Percentiles rank a stretch among this genome's conserved stretches.
Conservation (phyloP, 1,140 invertebrate species). For the Caerostris darwini region DNA sequence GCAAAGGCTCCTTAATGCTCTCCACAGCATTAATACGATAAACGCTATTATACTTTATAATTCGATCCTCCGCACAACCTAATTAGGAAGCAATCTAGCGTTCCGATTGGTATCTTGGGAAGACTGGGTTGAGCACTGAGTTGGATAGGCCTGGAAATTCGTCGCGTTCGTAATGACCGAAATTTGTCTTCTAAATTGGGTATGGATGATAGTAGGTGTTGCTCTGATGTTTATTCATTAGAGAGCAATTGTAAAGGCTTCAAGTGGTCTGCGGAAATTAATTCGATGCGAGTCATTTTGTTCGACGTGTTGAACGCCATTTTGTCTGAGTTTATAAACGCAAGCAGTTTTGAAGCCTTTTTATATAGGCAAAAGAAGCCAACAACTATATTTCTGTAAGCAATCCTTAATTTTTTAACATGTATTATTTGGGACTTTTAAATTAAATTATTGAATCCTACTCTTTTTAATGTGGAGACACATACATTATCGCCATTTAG, state of each 20-base stretch:
- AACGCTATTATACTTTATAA: conserved; percentile 53
- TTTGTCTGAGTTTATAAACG: not conserved
- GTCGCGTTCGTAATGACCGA: not conserved
- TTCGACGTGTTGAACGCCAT: not conserved
- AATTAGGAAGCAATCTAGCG: conserved; percentile 26
- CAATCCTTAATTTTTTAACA: too few relatives aligned
- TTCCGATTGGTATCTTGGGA: not conserved
- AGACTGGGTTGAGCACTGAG: not conserved
- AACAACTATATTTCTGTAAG: too few relatives aligned
- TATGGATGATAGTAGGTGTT: not conserved
- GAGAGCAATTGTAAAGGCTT: not conserved
- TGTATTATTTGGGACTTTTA: too few relatives aligned
- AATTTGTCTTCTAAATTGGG: not conserved
- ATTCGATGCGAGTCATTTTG: not conserved
- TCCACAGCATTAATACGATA: conserved; percentile 17
- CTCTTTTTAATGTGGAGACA: too few relatives aligned
- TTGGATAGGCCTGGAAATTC: not conserved
- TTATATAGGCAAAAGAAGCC: too few relatives aligned
- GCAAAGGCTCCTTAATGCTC: not conserved
- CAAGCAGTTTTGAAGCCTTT: too few relatives aligned
- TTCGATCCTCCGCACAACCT: not conserved
- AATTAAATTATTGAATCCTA: too few relatives aligned
- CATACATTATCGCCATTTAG: too few relatives aligned
- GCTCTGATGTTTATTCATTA: not conserved
- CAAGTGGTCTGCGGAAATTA: not conserved